Evolutionary conservation across 2,888 invertebrate species (phyloP).

Genomic region (Melanostoma mellinum): DNA sequence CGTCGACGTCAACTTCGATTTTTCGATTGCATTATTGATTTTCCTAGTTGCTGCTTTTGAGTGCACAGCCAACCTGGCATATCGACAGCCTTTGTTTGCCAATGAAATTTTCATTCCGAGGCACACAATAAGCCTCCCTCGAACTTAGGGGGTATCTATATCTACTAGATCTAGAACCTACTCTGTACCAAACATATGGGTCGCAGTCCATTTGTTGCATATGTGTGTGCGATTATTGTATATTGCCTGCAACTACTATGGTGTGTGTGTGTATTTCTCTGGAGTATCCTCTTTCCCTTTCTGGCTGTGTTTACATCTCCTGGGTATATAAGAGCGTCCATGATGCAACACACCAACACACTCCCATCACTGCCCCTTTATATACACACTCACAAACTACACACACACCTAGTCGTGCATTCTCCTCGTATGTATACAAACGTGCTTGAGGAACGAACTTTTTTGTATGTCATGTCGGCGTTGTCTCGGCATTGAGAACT

Average conservation of each 20-base stretch:
- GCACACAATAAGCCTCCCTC: background rate
- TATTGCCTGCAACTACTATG: slow-evolving; percentile 1
- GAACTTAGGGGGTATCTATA: background rate
- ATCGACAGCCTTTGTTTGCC: slow-evolving; percentile 1
- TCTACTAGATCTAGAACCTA: background rate
- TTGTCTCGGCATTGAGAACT: slow-evolving; percentile 66
- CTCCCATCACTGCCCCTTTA: slow-evolving; percentile 40
- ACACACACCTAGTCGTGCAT: slow-evolving; percentile 26
- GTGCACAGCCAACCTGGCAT: slow-evolving; percentile 15
- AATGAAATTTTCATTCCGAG: slow-evolving; percentile 1
- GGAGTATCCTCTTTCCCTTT: slow-evolving; percentile 39
- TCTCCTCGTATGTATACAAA: background rate
- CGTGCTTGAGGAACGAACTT: slow-evolving; percentile 51
- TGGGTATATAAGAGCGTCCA: slow-evolving; percentile 36
- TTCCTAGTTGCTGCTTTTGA: background rate
- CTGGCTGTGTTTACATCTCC: slow-evolving; percentile 49
- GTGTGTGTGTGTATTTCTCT: slow-evolving; percentile 1
- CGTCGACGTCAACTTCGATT: background rate
- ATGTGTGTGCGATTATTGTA: slow-evolving; percentile 19
- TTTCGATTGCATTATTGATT: background rate
- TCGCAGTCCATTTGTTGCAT: slow-evolving; percentile 35
- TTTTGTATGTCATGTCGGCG: slow-evolving; percentile 41
- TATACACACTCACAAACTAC: slow-evolving; percentile 14
- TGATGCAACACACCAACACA: slow-evolving; percentile 61
- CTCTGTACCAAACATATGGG: slow-evolving; percentile 48